phyloP scores from a whole-genome alignment of 2,888 invertebrate species.

The Cataglyphis cursor region DNA sequence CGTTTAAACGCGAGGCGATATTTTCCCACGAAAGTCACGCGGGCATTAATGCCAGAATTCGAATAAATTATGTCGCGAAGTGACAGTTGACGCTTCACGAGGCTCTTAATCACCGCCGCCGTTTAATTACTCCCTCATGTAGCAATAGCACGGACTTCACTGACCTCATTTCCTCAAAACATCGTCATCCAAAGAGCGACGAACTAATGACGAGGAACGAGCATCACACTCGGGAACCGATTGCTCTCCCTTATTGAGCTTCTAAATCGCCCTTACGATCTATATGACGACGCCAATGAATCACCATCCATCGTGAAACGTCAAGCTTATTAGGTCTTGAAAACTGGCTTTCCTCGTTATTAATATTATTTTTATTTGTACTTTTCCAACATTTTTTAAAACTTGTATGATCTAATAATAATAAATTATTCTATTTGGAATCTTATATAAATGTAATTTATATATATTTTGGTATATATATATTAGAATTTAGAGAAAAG shows the following conservation, averaged over 20 bases:
- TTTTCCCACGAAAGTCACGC: slow-evolving; percentile 27
- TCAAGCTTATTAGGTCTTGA: slow-evolving; percentile 24
- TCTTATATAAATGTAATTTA: background rate
- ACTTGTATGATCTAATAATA: background rate
- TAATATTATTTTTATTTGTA: background rate
- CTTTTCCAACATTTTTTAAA: background rate
- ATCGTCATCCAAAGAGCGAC: slow-evolving; percentile 61
- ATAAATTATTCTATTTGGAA: background rate
- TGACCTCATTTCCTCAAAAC: slow-evolving; percentile 70
- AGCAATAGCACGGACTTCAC: slow-evolving; percentile 72
- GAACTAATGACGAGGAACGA: slow-evolving; percentile 54
- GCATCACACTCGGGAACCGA: slow-evolving; percentile 63
- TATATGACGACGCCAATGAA: slow-evolving; percentile 52
- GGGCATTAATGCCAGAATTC: slow-evolving; percentile 56
- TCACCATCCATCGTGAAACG: slow-evolving; percentile 30
- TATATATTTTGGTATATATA: background rate
- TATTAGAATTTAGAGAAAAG: background rate
- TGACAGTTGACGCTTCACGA: slow-evolving; percentile 60
- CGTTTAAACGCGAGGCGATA: slow-evolving; percentile 27
- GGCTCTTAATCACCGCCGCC: slow-evolving; percentile 67
- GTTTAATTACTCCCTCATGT: slow-evolving; percentile 73
- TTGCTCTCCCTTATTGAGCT: slow-evolving; percentile 57
- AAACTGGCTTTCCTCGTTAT: slow-evolving; percentile 16
- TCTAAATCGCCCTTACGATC: slow-evolving; percentile 59
- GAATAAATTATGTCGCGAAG: slow-evolving; percentile 50